These are phyloP conservation scores for Alces alces DNA, from an alignment of 2,113 vertebrate genomes.

Conservation along the genomic window DNA sequence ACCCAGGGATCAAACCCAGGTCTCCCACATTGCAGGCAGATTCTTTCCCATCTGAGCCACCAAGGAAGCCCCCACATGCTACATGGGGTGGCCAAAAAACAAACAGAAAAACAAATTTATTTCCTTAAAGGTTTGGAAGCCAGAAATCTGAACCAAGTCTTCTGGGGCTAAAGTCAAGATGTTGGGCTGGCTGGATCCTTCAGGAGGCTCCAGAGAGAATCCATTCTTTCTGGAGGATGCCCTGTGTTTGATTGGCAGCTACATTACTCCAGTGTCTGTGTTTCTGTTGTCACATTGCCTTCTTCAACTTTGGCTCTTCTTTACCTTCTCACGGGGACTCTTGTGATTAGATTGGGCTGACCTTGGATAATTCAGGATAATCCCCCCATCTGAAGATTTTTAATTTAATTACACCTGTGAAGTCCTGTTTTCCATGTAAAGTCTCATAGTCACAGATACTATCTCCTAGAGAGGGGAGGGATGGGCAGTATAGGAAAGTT, in stretches of 20 bases:
- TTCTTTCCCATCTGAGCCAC: neutral
- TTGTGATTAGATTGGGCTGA: neutral
- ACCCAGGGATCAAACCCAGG: neutral
- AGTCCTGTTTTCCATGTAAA: too few species aligned
- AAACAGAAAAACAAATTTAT: neutral
- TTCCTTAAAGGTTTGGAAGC: neutral
- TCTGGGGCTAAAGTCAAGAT: neutral
- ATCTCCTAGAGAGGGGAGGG: too few species aligned
- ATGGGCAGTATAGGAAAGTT: neutral
- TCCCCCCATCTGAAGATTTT: neutral
- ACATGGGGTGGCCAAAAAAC: neutral
- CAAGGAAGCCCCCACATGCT: neutral
- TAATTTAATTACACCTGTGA: neutral
- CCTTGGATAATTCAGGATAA: neutral
- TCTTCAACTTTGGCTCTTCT: neutral
- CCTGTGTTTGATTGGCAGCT: fast-evolving
- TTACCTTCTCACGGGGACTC: neutral
- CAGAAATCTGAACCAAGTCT: neutral
- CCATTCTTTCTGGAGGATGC: neutral
- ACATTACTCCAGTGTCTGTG: neutral
- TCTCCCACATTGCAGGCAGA: fast-evolving
- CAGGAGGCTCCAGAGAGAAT: neutral
- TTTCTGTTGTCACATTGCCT: neutral
- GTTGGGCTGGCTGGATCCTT: neutral
- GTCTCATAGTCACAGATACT: neutral